Conservation (phyloP, 2,113 vertebrate genomes). For the Dicentrarchus labrax region DNA sequence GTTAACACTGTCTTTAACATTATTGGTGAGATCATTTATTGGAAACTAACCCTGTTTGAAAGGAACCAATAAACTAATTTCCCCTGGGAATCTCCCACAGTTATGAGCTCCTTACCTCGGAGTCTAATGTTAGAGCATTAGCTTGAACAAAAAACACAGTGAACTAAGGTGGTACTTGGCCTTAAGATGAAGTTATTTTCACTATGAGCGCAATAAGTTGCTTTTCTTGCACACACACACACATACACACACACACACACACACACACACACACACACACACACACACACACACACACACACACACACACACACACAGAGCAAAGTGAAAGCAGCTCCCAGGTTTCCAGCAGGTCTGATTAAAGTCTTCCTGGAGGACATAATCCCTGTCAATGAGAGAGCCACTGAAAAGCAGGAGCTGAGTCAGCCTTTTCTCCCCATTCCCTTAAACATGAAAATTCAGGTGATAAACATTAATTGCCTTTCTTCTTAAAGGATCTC, state of each 20-base stretch:
- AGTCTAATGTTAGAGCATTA: not conserved
- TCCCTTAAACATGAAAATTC: constrained; percentile 19
- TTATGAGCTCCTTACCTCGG: constrained; percentile 11
- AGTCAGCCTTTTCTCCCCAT: constrained; percentile 25
- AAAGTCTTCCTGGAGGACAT: constrained; percentile 38
- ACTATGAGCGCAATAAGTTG: not conserved
- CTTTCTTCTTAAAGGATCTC: not conserved
- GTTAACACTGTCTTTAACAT: not conserved
- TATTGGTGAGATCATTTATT: constrained; percentile 23
- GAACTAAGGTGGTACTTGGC: not conserved
- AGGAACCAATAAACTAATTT: constrained; percentile 40
- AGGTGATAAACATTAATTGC: constrained; percentile 4
- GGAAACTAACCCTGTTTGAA: constrained; percentile 32
- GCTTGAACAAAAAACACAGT: not conserved
- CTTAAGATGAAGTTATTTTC: not conserved
- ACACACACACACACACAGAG: not conserved
- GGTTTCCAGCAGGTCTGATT: constrained; percentile 44
- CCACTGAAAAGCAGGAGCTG: constrained; percentile 1
- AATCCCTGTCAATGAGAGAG: constrained; percentile 8
- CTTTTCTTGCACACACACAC: not conserved
- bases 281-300: not conserved
- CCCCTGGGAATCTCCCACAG: constrained; percentile 36
- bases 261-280: constrained; percentile 1
- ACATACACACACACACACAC: not conserved
- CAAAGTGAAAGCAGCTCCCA: constrained; percentile 26